Evolutionary conservation across 2,888 invertebrate genomes (phyloP).

Genomic region (Acleris laterana): DNA sequence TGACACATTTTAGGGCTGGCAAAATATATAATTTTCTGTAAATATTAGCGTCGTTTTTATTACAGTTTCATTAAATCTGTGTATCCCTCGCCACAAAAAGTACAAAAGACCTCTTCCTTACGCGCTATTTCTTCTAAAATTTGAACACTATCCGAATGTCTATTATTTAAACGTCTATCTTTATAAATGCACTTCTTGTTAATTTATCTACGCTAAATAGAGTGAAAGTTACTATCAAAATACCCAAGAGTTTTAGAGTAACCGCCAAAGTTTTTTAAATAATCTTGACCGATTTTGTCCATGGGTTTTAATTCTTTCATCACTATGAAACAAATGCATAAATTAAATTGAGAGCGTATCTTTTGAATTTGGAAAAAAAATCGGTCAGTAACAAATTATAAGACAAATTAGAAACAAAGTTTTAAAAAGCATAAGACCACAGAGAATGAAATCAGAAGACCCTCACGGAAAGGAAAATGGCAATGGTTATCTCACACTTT

Average conservation of each 20-base stretch:
- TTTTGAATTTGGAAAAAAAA: conserved; percentile 2
- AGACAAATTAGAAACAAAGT: conserved; percentile 20
- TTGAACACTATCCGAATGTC: conserved; percentile 75
- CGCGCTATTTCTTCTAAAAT: conserved; percentile 65
- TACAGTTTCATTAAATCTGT: conserved; percentile 50
- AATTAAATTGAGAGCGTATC: conserved; percentile 31
- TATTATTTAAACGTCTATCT: conserved; percentile 70
- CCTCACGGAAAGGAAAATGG: conserved; percentile 78
- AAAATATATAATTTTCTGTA: conserved; percentile 28
- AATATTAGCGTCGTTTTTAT: conserved; percentile 10
- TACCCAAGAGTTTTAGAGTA: conserved; percentile 13
- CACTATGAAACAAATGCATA: conserved; percentile 18
- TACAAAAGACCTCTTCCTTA: conserved; percentile 75
- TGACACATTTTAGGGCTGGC: conserved; percentile 63
- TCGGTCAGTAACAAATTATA: conserved; percentile 11
- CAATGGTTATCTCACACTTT: conserved; percentile 65
- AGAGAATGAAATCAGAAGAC: conserved; percentile 56
- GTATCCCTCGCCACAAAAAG: conserved; percentile 78
- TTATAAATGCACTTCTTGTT: conserved; percentile 83
- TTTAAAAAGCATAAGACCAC: conserved; percentile 45
- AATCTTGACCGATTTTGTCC: background rate
- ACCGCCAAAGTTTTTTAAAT: conserved; percentile 13
- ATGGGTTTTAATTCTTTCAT: too few species aligned
- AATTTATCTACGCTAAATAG: conserved; percentile 64
- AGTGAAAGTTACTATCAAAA: conserved; percentile 43